Conservation (phyloP, 2,797 vertebrate species). For the Chrosomus eos region DNA sequence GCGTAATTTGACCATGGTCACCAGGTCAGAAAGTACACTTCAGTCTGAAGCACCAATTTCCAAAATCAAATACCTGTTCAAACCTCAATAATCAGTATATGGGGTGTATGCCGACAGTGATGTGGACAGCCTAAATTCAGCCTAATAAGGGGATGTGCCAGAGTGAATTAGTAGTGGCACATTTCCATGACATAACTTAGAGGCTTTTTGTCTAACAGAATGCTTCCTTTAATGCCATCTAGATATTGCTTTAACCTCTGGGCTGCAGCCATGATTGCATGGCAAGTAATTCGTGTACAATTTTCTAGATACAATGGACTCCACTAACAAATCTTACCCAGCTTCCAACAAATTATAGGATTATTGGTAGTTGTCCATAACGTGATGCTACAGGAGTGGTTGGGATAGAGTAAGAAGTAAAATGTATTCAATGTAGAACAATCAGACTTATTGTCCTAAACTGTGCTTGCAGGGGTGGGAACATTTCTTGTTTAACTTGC, state of each 20-base stretch:
- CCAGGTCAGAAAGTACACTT: background rate
- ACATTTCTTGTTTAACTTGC: background rate
- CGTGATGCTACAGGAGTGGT: background rate
- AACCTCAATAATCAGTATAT: background rate
- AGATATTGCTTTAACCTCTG: constrained; percentile 7
- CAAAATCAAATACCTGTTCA: background rate
- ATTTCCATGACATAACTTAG: background rate
- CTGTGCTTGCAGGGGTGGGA: background rate
- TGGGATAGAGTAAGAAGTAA: background rate
- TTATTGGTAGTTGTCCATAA: constrained; percentile 14
- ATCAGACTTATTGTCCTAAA: background rate
- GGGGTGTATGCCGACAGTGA: background rate
- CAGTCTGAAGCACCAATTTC: background rate
- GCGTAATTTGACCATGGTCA: background rate
- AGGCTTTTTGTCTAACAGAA: constrained; percentile 20
- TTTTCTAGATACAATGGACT: constrained; percentile 24
- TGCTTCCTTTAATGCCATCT: background rate
- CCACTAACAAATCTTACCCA: background rate
- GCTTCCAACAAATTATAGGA: constrained; percentile 8
- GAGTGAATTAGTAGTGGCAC: background rate
- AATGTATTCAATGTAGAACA: constrained; percentile 11
- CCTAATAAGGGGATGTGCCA: background rate
- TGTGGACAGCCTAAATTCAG: too few species aligned
- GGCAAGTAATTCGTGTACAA: background rate
- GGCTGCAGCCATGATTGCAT: background rate